Evolutionary conservation across 92 coral and sea anemone species (phyloP), one percentile per base, ranked within the genome.

Genomic region (Phymanthus crucifer): DNA sequence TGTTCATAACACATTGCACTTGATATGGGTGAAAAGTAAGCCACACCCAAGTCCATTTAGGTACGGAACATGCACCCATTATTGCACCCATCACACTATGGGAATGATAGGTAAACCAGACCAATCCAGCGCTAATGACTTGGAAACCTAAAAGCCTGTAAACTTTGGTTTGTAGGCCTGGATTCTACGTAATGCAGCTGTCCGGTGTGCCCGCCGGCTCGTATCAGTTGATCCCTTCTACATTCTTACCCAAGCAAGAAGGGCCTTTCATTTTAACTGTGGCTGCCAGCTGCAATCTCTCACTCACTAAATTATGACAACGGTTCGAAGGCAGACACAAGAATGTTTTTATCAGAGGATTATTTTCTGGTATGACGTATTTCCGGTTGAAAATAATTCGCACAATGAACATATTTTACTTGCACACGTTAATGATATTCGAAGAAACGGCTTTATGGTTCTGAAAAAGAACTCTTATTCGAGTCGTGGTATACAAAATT

Each of bases 241-340:
- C 99, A 7, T 95, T 95, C 72, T 83, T 90, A 27, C 99, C 99
- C 2, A 88, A 89, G n/a, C 93, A 94, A 80, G 95, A 93, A 46
- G 98, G 99, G 9, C 98, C 97, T 16, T 95, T 93, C 86, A 81
- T 95, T 71, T 78, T 95, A 47, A 90, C 97, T 43, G 92, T 95
- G 38, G 83, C 90, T 18, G 88, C 99, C 6, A 93, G 96, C 73
- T 93, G 96, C 64, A 85, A 78, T 5, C 71, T 95, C 37, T 80
- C 96, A 32, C 70, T 95, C 27, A 83, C 84, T n/a, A 92, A 78
- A 86, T 75, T 88, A 77, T 88, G 84, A 91, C 82, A 35, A 1
- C 27, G 0, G 40, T 74, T 43, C 29, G 31, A 56, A 17, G 45
- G 10, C 45, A 38, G 45, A 38, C 45, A 38, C 10, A 38, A 38